Evolutionary conservation across 2,888 invertebrate species (phyloP), one percentile per base, ranked within the genome.

Genomic region (Nomada lathburiana): DNA sequence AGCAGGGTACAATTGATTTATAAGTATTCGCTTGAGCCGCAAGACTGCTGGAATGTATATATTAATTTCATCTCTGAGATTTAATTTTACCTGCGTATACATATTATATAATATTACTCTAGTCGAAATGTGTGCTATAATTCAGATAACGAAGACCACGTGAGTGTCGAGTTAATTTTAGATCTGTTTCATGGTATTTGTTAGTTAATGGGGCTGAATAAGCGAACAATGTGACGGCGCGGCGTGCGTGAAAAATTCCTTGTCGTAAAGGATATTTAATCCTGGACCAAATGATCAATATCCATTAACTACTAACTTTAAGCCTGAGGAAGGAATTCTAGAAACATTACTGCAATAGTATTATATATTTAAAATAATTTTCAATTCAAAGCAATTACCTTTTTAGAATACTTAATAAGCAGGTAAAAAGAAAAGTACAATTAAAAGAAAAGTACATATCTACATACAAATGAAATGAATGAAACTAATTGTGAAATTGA

Each of bases 21-120:
- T 50, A 36, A 42, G 55, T 26, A 80, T 80, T 67, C 67, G 63
- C 76, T 81, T 75, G 84, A 85, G 79, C 85, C 83, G 83, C 81
- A 64, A 89, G 88, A 90, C 88, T 88, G 88, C 84, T 88, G 88
- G 71, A 83, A 83, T 89, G 84, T 89, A 87, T 55, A 89, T 88
- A 88, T 86, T 84, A 83, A 71, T 87, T 84, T 83, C 68, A 75
- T 79, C 75, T 72, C 59, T 36, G 57, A 81, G 42, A 76, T 78
- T 69, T 79, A 71, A 76, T 85, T 85, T 86, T 68, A 80, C 84
- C 55, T 26, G 60, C 80, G 72, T 84, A 70, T 70, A 77, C 72
- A 78, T 85, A 85, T 76, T 83, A 86, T 82, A 67, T 76, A 84
- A 86, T 81, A 59, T 80, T 80, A 79, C 81, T 87, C 85, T 86